These are phyloP conservation scores for Anguilla obscura DNA, from an alignment of 2,797 vertebrate genomes.

Conservation along the genomic window DNA sequence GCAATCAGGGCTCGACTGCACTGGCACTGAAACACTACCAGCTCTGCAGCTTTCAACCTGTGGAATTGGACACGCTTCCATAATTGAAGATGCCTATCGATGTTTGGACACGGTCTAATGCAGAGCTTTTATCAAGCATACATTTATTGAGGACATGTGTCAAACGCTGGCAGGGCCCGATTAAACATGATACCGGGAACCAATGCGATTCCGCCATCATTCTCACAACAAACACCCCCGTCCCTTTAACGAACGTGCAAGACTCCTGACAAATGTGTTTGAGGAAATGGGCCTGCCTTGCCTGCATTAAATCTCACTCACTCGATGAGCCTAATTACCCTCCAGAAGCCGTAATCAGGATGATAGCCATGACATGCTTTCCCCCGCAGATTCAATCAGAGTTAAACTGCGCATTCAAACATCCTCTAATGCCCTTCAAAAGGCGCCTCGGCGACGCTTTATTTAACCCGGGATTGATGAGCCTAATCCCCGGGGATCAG, in stretches of 20 bases:
- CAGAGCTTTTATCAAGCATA: neutral
- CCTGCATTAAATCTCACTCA: neutral
- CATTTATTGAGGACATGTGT: conserved; percentile 7
- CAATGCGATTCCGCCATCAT: neutral
- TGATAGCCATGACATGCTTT: neutral
- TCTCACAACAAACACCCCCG: neutral
- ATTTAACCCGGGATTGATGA: neutral
- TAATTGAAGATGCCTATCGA: conserved; percentile 26
- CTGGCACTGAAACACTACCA: neutral
- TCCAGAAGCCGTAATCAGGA: neutral
- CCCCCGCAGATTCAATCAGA: conserved; percentile 22
- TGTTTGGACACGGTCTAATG: neutral
- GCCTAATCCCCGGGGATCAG: neutral
- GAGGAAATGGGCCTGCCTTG: neutral
- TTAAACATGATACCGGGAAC: neutral
- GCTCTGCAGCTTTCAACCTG: neutral
- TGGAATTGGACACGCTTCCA: conserved; percentile 6
- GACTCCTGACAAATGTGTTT: neutral
- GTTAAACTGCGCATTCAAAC: conserved; percentile 23
- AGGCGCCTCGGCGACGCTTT: neutral
- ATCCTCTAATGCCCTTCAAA: neutral
- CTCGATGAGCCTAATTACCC: neutral
- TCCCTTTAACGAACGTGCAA: neutral
- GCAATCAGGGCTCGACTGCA: neutral
- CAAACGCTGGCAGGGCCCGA: neutral